Percentiles rank a stretch among this genome's conserved stretches.
These are phyloP conservation scores for human DNA, from an alignment of 2,113 vertebrate species.

Conservation along the genomic window GRCh38 chr1:107808001-107808500, in stretches of 20 bases:
- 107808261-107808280: background rate
- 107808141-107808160: background rate
- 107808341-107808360: background rate
- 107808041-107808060: conserved; percentile 13
- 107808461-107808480: background rate
- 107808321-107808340: conserved; percentile 9
- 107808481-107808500: background rate
- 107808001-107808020: background rate
- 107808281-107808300: background rate
- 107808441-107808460: background rate
- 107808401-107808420: conserved; percentile 30
- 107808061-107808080: conserved; percentile 39
- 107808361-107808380: background rate
- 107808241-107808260: background rate
- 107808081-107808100: conserved; percentile 48
- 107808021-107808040: background rate
- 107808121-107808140: background rate
- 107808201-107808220: background rate
- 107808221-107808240: background rate
- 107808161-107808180: background rate
- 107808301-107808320: background rate
- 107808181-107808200: background rate
- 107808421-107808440: background rate
- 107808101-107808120: conserved; percentile 13
- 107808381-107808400: background rate